These are phyloP conservation scores for Collichthys lucidus DNA, from an alignment of 2,113 vertebrate species.

Conservation along the genomic window DNA sequence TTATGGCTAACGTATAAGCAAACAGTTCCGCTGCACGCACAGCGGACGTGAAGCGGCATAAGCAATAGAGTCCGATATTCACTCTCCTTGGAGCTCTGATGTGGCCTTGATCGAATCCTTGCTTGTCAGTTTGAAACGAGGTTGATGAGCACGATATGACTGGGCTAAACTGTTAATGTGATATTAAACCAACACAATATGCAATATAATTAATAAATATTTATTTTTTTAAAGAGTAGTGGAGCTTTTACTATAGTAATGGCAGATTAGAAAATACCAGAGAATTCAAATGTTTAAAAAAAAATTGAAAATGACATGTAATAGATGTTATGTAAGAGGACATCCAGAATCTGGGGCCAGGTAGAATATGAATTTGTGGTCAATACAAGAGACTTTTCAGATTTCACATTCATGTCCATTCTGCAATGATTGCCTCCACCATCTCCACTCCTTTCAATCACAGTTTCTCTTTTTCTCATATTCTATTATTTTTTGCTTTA, in stretches of 20 bases:
- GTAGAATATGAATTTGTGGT: neutral
- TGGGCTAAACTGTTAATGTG: neutral
- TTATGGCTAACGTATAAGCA: neutral
- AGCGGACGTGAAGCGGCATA: neutral
- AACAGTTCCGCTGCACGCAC: neutral
- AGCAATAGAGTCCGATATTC: neutral
- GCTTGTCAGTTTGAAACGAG: neutral
- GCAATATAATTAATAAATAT: no score
- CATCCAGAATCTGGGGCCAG: neutral
- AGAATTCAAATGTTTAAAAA: neutral
- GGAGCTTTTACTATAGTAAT: neutral
- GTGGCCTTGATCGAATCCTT: neutral
- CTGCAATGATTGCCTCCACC: constrained; percentile 1
- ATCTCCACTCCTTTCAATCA: constrained; percentile 15
- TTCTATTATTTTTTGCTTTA: constrained; percentile 41
- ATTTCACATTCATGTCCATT: neutral
- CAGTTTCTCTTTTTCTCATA: neutral
- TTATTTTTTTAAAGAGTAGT: no score
- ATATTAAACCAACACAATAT: neutral
- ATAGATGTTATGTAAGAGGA: neutral
- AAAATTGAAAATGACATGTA: neutral
- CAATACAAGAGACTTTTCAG: neutral
- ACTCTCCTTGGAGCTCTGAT: neutral
- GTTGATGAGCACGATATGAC: neutral
- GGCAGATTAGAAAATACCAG: neutral